These are phyloP conservation scores for Temnothorax curvispinosus DNA, from an alignment of 1,140 invertebrate genomes.

Conservation along the genomic window DNA sequence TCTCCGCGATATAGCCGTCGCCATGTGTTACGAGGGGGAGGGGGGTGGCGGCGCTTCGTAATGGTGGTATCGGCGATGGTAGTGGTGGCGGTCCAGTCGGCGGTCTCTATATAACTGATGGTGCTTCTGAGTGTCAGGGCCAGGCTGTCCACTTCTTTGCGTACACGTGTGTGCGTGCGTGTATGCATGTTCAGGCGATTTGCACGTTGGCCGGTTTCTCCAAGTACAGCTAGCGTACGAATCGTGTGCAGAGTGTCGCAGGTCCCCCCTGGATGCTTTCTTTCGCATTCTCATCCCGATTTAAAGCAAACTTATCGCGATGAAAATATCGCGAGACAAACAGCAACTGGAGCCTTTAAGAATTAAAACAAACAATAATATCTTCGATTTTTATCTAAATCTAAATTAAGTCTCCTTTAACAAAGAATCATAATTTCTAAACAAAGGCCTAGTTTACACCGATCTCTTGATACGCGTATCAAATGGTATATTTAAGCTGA, in stretches of 20 bases:
- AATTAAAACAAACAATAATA: not conserved
- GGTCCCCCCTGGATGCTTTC: not conserved
- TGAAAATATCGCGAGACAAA: not conserved
- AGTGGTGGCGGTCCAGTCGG: conserved; percentile 69
- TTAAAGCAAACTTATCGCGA: not conserved
- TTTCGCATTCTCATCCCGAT: not conserved
- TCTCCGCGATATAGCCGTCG: conserved; percentile 59
- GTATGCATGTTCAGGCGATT: conserved; percentile 37
- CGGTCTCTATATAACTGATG: conserved; percentile 82
- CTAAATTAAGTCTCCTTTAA: not conserved
- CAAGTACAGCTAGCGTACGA: conserved; percentile 44
- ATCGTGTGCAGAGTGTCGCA: conserved; percentile 12
- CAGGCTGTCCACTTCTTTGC: conserved; percentile 84
- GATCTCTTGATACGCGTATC: too few relatives aligned
- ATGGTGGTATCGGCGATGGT: conserved; percentile 60
- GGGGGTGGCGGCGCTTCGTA: conserved; percentile 65
- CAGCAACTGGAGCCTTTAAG: not conserved
- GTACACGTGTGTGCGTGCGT: conserved; percentile 57
- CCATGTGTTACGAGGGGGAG: conserved; percentile 73
- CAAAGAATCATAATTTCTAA: not conserved
- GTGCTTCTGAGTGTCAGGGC: conserved; percentile 83
- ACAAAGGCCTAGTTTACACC: not conserved
- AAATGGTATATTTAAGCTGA: too few relatives aligned
- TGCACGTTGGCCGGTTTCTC: conserved; percentile 53
- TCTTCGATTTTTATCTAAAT: not conserved